Conservation (phyloP, 2,113 vertebrate species). For the Onychostoma macrolepis region DNA sequence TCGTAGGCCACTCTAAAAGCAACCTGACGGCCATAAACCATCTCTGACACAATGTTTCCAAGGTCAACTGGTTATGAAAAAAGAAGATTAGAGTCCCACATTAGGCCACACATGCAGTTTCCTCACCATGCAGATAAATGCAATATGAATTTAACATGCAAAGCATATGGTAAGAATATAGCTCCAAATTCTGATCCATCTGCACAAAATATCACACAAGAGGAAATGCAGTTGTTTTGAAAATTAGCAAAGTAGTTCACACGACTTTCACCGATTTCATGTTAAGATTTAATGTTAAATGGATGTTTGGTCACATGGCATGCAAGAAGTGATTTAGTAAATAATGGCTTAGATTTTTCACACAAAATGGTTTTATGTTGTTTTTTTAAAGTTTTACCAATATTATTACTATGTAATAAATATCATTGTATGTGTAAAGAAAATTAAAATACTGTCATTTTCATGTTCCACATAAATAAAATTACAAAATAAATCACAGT, state of each 20-base stretch:
- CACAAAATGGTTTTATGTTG: neutral
- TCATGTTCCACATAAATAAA: too few species aligned
- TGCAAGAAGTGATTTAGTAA: neutral
- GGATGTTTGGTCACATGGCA: slow-evolving; percentile 1
- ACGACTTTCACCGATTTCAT: neutral
- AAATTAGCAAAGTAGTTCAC: neutral
- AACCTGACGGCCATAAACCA: slow-evolving; percentile 51
- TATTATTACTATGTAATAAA: too few species aligned
- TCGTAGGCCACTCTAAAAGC: slow-evolving; percentile 36
- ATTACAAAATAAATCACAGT: too few species aligned
- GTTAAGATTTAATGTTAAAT: neutral
- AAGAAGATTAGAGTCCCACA: neutral
- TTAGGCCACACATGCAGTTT: neutral
- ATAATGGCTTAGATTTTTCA: neutral
- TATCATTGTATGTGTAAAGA: too few species aligned
- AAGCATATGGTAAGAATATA: neutral
- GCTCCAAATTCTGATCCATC: neutral
- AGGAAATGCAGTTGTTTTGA: neutral
- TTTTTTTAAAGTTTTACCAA: neutral
- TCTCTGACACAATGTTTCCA: slow-evolving; percentile 23
- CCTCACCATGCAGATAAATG: neutral
- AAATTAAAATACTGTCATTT: too few species aligned
- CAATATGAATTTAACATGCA: neutral
- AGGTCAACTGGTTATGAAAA: slow-evolving; percentile 36
- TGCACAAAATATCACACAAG: neutral